Percentiles rank a stretch among this genome's conserved stretches.
Conservation (phyloP, 2,113 vertebrate species). For the Corythornis vintsioides region DNA sequence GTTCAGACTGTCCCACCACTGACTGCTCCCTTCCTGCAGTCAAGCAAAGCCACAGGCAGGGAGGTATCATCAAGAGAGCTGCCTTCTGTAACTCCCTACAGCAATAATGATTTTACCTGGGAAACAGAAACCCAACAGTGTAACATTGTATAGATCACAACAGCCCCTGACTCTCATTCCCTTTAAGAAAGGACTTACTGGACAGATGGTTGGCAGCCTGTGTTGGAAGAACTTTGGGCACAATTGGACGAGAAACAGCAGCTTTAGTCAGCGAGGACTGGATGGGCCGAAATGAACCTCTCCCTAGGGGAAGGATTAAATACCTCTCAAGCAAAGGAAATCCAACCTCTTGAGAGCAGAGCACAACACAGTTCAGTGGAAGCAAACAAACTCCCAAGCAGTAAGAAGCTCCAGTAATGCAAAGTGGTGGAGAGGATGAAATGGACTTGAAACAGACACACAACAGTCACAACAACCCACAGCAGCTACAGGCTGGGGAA, state of each 20-base stretch:
- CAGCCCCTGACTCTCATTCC: background rate
- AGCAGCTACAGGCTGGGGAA: too few relatives aligned
- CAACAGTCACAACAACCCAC: too few relatives aligned
- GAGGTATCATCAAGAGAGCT: background rate
- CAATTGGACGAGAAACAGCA: constrained; percentile 81
- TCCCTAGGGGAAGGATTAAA: constrained; percentile 70
- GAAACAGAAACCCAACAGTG: background rate
- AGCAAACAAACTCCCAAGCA: background rate
- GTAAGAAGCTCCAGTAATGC: background rate
- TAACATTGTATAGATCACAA: background rate
- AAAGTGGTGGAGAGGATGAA: background rate
- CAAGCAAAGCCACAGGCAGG: background rate
- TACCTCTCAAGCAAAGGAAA: background rate
- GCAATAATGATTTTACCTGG: background rate
- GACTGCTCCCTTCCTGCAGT: background rate
- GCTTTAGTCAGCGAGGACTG: constrained; percentile 87
- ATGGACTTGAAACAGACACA: background rate
- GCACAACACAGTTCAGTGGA: background rate
- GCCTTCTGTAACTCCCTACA: background rate
- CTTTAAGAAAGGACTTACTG: constrained; percentile 79
- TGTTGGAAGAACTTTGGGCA: constrained; percentile 83
- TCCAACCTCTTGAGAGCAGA: background rate
- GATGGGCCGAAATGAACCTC: constrained; percentile 95
- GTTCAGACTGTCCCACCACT: background rate
- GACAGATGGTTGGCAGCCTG: constrained; percentile 82